Percentiles rank a stretch among this genome's conserved stretches.
Evolutionary conservation across 2,113 vertebrate species (phyloP).

Genomic region (Phasianus colchicus): DNA sequence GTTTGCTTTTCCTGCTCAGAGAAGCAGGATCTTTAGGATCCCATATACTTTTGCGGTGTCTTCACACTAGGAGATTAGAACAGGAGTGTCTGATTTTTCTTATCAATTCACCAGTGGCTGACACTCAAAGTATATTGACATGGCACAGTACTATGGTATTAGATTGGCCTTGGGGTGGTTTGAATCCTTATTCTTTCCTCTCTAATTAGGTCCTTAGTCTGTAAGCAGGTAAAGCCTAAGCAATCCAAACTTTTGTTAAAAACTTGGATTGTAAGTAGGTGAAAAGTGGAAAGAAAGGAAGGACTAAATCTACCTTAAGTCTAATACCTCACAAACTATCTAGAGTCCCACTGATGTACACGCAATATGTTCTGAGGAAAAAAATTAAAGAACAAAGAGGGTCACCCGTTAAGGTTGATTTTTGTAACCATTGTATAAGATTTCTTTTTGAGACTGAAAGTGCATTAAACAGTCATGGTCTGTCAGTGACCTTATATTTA

Average conservation of each 20-base stretch:
- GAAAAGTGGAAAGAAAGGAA: not conserved
- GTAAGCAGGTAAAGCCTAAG: accelerated
- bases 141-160: not conserved
- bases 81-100: not conserved
- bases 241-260: not conserved
- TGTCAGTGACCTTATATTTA: conserved; percentile 72
- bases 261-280: not conserved
- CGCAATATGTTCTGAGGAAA: not conserved
- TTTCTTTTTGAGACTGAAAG: conserved; percentile 52
- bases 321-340: not conserved
- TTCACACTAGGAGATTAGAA: not conserved
- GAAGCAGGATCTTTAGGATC: not conserved
- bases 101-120: not conserved
- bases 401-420: not conserved
- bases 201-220: not conserved
- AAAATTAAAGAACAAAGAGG: not conserved
- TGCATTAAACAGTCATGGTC: conserved; percentile 59
- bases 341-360: not conserved
- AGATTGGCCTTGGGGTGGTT: not conserved
- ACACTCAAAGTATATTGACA: accelerated
- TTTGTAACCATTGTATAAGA: conserved; percentile 49
- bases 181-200: not conserved
- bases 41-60: not conserved
- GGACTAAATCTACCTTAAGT: not conserved
- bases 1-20: not conserved